Conservation (phyloP, 2,797 vertebrate genomes). For the Lagorchestes hirsutus region DNA sequence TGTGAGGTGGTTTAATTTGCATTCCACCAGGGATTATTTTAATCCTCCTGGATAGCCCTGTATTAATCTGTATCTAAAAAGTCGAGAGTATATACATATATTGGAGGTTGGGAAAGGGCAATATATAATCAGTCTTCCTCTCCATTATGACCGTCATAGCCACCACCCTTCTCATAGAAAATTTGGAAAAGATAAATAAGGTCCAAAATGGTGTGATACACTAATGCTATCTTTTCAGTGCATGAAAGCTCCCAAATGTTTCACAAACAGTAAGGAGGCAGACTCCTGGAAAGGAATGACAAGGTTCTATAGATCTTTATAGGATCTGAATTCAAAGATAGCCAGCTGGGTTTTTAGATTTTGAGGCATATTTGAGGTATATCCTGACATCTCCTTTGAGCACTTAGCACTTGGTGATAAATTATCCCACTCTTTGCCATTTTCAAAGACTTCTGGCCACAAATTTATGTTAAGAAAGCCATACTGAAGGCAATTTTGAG, state of each 20-base stretch:
- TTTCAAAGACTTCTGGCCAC: conserved; percentile 82
- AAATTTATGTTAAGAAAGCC: conserved; percentile 82
- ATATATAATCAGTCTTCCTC: neutral
- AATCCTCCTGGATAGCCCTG: neutral
- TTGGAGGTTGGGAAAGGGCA: neutral
- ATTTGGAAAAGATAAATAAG: neutral
- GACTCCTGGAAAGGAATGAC: neutral
- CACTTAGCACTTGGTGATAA: conserved; percentile 64
- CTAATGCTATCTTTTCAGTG: neutral
- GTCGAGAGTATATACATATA: neutral
- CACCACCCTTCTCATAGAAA: neutral
- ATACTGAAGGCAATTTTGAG: conserved; percentile 84
- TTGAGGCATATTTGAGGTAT: conserved; percentile 59
- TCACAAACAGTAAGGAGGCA: neutral
- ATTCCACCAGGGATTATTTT: neutral
- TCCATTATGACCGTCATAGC: neutral
- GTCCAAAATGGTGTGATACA: neutral
- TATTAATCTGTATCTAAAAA: neutral
- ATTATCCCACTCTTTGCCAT: conserved; percentile 80
- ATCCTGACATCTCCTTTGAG: conserved; percentile 65
- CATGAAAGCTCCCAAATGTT: neutral
- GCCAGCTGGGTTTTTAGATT: conserved; percentile 9
- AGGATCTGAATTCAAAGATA: conserved; percentile 30
- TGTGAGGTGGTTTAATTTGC: neutral
- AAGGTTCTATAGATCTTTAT: neutral